phyloP scores from a whole-genome alignment of 2,888 invertebrate species.

The Cremastobaeus sp. region DNA sequence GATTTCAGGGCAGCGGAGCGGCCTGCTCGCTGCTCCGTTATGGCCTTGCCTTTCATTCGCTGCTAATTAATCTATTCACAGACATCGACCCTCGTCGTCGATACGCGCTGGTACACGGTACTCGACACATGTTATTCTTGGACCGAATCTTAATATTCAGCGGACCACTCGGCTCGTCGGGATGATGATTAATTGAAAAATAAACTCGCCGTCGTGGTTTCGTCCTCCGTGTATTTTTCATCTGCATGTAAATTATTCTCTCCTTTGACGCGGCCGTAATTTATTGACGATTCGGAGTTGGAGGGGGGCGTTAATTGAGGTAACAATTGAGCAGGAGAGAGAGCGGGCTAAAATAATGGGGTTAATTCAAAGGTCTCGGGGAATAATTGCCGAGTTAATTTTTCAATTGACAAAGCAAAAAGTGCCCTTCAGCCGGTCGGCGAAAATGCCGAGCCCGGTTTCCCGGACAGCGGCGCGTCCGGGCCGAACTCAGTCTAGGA shows the following conservation, averaged over 20 bases:
- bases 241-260: constrained; percentile 35
- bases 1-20: constrained; percentile 38
- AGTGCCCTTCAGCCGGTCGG: too few relatives aligned
- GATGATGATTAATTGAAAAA: constrained; percentile 47
- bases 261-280: constrained; percentile 19
- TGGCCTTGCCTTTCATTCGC: constrained; percentile 60
- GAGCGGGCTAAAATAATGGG: constrained; percentile 1
- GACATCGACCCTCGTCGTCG: constrained; percentile 57
- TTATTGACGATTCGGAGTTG: constrained; percentile 34
- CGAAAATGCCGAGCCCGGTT: too few relatives aligned
- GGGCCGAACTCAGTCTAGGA: too few relatives aligned
- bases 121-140: constrained; percentile 52
- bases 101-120: constrained; percentile 46
- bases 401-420: neutral
- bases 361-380: constrained; percentile 22
- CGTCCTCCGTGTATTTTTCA: constrained; percentile 14
- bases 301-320: constrained; percentile 7
- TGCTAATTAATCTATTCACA: constrained; percentile 61
- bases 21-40: constrained; percentile 19
- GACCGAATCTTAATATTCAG: constrained; percentile 51
- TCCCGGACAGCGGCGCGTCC: too few relatives aligned
- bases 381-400: constrained; percentile 11
- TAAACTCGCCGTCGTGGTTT: constrained; percentile 17
- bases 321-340: constrained; percentile 18
- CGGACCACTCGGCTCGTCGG: constrained; percentile 39